Base-by-base conservation (phyloP, 1,140 invertebrate genomes). In the Hyposmocoma kahamanoa region DNA sequence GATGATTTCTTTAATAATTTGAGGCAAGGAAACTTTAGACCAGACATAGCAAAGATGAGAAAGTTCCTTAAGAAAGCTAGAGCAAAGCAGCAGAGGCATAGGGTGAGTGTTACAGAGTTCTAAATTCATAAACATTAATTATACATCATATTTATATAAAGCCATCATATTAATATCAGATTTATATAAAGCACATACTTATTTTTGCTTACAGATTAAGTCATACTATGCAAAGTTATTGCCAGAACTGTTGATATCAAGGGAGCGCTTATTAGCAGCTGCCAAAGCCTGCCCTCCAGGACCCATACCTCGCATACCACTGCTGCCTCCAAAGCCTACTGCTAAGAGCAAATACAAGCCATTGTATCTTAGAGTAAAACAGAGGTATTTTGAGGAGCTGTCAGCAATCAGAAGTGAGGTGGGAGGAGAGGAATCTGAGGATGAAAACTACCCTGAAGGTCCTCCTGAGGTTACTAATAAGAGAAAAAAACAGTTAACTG, bases 391-490 rank as follows among this genome's bases (percentile, higher is more conserved):
- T 80, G 84, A 89, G 63, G 87, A 88, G 50, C 58, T 90, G 22
- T 65, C 79, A 22, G 78, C 84, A 30, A 88, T 89, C 45, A 79
- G 80, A 57, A 73, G 83, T 73, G 87, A 88, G 83, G 89, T 92
- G 30, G 92, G 91, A 42, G 87, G 90, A 62, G 89, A 92, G 56
- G 90, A 91, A 67, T 91, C 92, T 53, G 89, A 91, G 56, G 89
- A 92, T 89, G 90, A 93, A 63, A 90, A 91, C 63, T 92, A 91
- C 81, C 90, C 89, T 60, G 91, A 91, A 70, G 90, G 90, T 11
- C 78, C 84, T 11, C 75, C 76, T 24, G 73, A 83, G 42, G 69
- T 66, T 21, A 63, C 52, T 11, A 42, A 56, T 17, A 82, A 67
- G 36, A 79, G 75, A 46, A 67, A 72, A 26, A 84, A 75, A 56